These are phyloP conservation scores for Sycobia sp. DNA, from an alignment of 1,140 invertebrate genomes.

Conservation along the genomic window DNA sequence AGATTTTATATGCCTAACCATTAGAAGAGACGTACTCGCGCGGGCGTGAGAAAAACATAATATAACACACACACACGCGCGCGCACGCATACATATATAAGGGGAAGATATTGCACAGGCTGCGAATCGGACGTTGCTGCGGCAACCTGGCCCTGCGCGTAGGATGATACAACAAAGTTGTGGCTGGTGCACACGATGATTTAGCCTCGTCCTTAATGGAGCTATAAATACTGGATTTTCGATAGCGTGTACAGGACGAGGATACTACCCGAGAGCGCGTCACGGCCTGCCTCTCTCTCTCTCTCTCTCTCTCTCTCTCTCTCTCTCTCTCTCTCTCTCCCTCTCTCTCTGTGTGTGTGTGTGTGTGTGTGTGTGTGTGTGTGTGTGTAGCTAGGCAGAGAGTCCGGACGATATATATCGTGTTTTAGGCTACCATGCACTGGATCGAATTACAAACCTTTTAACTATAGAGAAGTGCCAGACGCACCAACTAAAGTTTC, in stretches of 20 bases:
- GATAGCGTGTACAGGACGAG: slow-evolving; percentile 57
- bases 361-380: too few relatives aligned
- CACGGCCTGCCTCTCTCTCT: neutral
- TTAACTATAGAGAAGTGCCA: neutral
- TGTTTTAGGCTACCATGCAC: slow-evolving; percentile 11
- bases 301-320: neutral
- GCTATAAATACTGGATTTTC: slow-evolving; percentile 63
- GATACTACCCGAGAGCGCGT: slow-evolving; percentile 1
- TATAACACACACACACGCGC: too few relatives aligned
- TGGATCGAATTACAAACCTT: slow-evolving; percentile 2
- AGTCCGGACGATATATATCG: neutral
- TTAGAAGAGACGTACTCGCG: too few relatives aligned
- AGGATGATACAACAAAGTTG: slow-evolving; percentile 59
- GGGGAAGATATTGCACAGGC: slow-evolving; percentile 50
- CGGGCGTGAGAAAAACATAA: too few relatives aligned
- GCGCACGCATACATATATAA: neutral
- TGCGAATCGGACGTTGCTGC: neutral
- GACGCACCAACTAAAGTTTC: too few relatives aligned
- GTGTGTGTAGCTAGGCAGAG: too few relatives aligned
- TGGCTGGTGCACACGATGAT: slow-evolving; percentile 56
- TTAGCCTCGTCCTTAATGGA: slow-evolving; percentile 62
- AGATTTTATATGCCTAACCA: too few relatives aligned
- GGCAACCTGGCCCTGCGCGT: slow-evolving; percentile 37
- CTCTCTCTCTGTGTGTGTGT: too few relatives aligned
- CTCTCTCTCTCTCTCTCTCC: neutral